Evolutionary conservation across 2,113 vertebrate species (phyloP), one percentile per base, ranked within the genome.

Genomic region (Miniopterus natalensis): DNA sequence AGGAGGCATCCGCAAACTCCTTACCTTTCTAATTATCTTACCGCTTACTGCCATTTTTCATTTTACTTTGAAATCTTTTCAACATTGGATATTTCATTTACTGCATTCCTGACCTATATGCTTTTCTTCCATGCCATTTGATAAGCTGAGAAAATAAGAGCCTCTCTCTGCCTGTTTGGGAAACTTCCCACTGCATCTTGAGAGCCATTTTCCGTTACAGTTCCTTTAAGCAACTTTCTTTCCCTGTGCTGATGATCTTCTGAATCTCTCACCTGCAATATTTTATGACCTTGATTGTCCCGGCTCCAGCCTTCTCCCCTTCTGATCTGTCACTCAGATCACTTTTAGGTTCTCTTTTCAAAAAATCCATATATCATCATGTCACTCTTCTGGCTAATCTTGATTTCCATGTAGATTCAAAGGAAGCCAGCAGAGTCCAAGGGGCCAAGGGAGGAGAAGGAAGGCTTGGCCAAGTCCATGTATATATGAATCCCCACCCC

Each of bases 71-170:
- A 78, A 90, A 47, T 70, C 51, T 55, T 83, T 83, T 53, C 66
- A n/a, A n/a, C 25, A n/a, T 70, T 59, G 20, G 21, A 27, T 57
- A 42, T 71, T 95, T 84, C 25, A 23, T 70, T 87, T 45, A n/a
- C 4, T 75, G 31, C 23, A 36, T 45, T 29, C 40, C 45, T 78
- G 8, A 5, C 27, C 27, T 73, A 9, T 6, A 53, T 6, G 45
- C 1, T 25, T 94, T 90, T 84, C 55, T 88, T 74, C n/a, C 49
- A 75, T 12, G 15, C 15, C 55, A 74, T 78, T 78, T 77, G 66
- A 68, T 49, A 95, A 86, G 40, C 15, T 36, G 20, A 94, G 65
- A 92, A 83, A 74, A 71, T 20, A 88, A 94, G 96, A 96, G 17
- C 7, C 23, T 7, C 7, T 84, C 3, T 94, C 42, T 36, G 36